These are phyloP conservation scores for Luehdorfia chinensis DNA, from an alignment of 1,140 invertebrate species.

Conservation along the genomic window DNA sequence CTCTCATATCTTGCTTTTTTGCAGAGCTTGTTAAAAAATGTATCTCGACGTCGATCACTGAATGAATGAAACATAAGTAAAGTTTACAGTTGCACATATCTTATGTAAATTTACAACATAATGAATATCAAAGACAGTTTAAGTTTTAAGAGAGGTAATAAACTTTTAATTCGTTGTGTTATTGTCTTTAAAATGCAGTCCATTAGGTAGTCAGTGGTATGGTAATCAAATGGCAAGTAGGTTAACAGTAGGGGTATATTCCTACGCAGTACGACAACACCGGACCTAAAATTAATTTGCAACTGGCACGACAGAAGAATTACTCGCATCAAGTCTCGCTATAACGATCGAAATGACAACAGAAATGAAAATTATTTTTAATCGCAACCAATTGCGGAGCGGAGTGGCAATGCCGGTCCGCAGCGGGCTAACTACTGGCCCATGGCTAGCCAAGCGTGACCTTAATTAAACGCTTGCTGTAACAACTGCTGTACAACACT, in stretches of 20 bases:
- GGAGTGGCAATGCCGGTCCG: conserved; percentile 30
- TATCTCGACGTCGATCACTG: too few species aligned
- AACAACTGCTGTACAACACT: conserved; percentile 18
- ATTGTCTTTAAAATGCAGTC: too few species aligned
- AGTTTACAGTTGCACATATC: too few species aligned
- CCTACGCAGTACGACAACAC: conserved; percentile 1
- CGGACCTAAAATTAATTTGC: conserved; percentile 15
- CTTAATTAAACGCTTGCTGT: conserved; percentile 58
- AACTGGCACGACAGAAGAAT: conserved; percentile 35
- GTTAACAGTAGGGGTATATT: background rate
- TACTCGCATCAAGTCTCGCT: conserved; percentile 48
- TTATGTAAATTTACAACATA: too few species aligned
- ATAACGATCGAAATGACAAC: conserved; percentile 67
- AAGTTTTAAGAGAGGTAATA: too few species aligned
- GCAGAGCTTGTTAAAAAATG: too few species aligned
- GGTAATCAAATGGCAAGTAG: background rate
- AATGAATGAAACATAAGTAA: too few species aligned
- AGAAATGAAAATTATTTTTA: conserved; percentile 74
- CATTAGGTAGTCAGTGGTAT: too few species aligned
- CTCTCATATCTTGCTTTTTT: too few species aligned
- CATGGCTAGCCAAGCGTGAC: conserved; percentile 45
- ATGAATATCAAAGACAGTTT: too few species aligned
- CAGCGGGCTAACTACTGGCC: conserved; percentile 45
- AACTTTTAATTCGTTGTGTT: too few species aligned
- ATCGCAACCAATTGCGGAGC: conserved; percentile 64